These are phyloP conservation scores for Melieria crassipennis DNA, from an alignment of 2,888 invertebrate genomes.

Conservation along the genomic window DNA sequence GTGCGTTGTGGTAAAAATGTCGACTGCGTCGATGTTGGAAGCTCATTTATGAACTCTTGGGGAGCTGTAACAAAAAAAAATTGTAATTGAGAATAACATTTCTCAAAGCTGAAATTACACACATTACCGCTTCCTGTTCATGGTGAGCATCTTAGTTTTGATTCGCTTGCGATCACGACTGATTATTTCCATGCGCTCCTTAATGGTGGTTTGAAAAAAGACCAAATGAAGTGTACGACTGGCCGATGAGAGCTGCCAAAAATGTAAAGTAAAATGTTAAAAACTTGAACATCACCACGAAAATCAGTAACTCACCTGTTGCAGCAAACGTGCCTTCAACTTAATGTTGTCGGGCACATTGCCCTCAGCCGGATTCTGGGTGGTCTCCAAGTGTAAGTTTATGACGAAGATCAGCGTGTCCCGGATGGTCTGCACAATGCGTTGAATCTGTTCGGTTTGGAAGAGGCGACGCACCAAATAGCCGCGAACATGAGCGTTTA, in stretches of 20 bases:
- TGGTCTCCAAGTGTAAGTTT: constrained; percentile 59
- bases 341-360: constrained; percentile 53
- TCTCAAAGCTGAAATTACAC: neutral
- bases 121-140: constrained; percentile 48
- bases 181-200: constrained; percentile 63
- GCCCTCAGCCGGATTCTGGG: constrained; percentile 46
- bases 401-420: constrained; percentile 63
- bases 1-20: no score
- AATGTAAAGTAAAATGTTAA: neutral
- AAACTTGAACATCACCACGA: neutral
- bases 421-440: constrained; percentile 69
- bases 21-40: no score
- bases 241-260: constrained; percentile 55
- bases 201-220: constrained; percentile 55
- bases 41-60: constrained; percentile 30
- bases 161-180: constrained; percentile 59
- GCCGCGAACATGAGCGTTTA: constrained; percentile 78
- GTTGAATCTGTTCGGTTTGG: constrained; percentile 81
- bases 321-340: constrained; percentile 59
- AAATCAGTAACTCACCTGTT: constrained; percentile 53
- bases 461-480: constrained; percentile 84
- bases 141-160: constrained; percentile 50
- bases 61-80: constrained; percentile 34
- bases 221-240: constrained; percentile 56
- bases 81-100: constrained; percentile 7